Evolutionary conservation across 2,797 vertebrate genomes (phyloP).

Genomic region (Catharus ustulatus): DNA sequence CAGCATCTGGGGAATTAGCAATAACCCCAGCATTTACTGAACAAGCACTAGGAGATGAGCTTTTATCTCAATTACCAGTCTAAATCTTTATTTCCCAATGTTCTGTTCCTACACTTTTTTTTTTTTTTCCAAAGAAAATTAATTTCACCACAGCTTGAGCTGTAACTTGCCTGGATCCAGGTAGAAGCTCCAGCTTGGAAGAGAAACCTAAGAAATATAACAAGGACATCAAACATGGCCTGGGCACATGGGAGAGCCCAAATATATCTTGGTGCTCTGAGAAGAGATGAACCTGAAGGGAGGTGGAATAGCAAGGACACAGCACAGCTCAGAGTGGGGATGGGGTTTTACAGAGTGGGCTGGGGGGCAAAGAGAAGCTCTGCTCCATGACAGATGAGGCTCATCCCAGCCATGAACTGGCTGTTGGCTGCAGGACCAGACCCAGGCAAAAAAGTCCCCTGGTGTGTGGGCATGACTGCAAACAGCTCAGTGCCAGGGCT

Average conservation of each 20-base stretch:
- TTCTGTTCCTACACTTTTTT: background rate
- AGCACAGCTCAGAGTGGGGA: accelerated
- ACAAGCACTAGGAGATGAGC: constrained; percentile 10
- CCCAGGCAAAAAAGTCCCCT: background rate
- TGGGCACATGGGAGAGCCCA: background rate
- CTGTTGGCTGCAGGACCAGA: background rate
- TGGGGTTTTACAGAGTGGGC: background rate
- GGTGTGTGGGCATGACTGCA: accelerated
- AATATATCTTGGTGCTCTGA: background rate
- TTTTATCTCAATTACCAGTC: constrained; percentile 48
- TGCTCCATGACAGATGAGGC: background rate
- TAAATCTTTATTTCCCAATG: constrained; percentile 38
- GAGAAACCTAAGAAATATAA: background rate
- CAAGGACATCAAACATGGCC: background rate
- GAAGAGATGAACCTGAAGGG: background rate
- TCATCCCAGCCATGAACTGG: background rate
- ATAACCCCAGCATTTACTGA: constrained; percentile 21
- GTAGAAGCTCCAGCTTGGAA: background rate
- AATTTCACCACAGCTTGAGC: background rate
- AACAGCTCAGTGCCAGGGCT: background rate
- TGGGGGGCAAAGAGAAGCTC: background rate
- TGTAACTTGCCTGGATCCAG: background rate
- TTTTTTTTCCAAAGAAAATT: background rate
- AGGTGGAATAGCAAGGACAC: background rate
- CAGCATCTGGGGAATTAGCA: constrained; percentile 46